Evolutionary conservation across 2,888 invertebrate genomes (phyloP), one percentile per base, ranked within the genome.

Genomic region (Trimorus sp.): DNA sequence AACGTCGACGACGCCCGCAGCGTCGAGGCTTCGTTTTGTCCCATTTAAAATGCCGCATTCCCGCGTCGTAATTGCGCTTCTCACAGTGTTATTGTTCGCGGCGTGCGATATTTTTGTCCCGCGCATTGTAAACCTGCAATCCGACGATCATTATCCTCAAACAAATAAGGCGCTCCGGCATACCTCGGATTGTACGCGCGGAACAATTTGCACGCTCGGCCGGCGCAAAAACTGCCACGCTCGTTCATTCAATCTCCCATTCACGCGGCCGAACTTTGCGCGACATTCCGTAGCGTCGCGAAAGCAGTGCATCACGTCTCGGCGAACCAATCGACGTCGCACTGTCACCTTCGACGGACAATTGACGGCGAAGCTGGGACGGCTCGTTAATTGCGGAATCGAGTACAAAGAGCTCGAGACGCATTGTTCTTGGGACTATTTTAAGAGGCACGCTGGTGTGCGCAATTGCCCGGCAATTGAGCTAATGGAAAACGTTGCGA

Each of bases 301-400:
- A 40, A 49, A 49, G 49, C 4, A 49, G n/a, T 49, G 14, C 49
- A 37, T 12, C 49, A 59, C n/a, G 69, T 49, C 51, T 7, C 40
- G 37, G 14, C 38, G 42, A 62, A 60, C 60, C 70, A 51, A 59
- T 59, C 40, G 12, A n/a, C 42, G 45, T 42, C 58, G 49, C 16
- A 26, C 38, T 53, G 15, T 71, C 15, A 62, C 60, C 70, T 73
- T 73, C 56, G 36, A 16, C 12, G 54, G 63, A 73, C 63, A 73
- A 63, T 71, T 53, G 53, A 59, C 59, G 70, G 51, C 59, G 40
- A 70, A 36, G 54, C 49, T 9, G 12, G 12, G 59, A 71, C 59
- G 69, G n/a, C 51, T 59, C 49, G 42, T 60, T 51, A 71, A 54
- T 73, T 73, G 71, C 63, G 40, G 56, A 62, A 73, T 63, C 49